Conservation (phyloP, 2,888 invertebrate species). For the Oxyteleia sp. region DNA sequence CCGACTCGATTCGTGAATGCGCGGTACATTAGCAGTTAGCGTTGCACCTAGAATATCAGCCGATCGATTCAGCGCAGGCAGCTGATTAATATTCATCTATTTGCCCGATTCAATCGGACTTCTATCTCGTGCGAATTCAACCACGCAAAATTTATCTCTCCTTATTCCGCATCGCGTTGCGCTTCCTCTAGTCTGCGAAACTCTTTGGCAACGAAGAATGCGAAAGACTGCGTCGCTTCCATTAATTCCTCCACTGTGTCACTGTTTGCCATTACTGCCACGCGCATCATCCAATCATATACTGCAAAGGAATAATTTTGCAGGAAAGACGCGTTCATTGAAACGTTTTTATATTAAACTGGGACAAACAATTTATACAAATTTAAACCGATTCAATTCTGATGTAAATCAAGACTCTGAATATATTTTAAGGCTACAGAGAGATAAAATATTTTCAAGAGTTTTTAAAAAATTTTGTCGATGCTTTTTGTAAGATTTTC, state of each 20-base stretch:
- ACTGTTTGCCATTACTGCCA: slow-evolving; percentile 11
- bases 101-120: slow-evolving; percentile 49
- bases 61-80: slow-evolving; percentile 40
- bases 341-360: too few relatives aligned
- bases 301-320: not conserved
- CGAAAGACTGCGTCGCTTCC: slow-evolving; percentile 5
- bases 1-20: slow-evolving; percentile 43
- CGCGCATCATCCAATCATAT: not conserved
- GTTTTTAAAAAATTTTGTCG: too few relatives aligned
- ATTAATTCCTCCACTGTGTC: slow-evolving; percentile 18
- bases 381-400: too few relatives aligned
- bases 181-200: slow-evolving; percentile 31
- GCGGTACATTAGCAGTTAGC: slow-evolving; percentile 52
- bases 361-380: too few relatives aligned
- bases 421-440: too few relatives aligned
- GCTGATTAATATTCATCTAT: slow-evolving; percentile 61
- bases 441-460: too few relatives aligned
- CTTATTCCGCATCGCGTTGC: slow-evolving; percentile 9
- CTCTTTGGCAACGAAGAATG: slow-evolving; percentile 21
- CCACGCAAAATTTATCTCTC: slow-evolving; percentile 34
- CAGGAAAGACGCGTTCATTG: too few relatives aligned
- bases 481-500: too few relatives aligned
- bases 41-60: slow-evolving; percentile 33
- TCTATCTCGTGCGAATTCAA: slow-evolving; percentile 31
- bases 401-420: too few relatives aligned